Evolutionary conservation across 2,888 invertebrate species (phyloP).

Genomic region (Hypomecis atomaria): DNA sequence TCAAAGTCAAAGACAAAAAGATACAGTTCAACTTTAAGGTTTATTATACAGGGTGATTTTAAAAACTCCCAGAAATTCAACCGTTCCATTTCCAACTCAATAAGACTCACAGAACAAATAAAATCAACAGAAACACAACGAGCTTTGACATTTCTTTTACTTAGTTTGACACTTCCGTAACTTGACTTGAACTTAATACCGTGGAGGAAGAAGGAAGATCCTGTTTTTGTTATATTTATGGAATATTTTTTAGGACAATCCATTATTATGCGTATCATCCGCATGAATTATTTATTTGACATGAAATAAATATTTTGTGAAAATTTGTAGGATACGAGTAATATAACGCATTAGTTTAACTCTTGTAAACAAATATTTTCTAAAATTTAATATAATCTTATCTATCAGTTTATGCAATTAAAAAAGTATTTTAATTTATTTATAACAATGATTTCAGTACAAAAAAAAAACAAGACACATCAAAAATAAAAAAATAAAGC

Average conservation of each 20-base stretch:
- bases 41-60: background rate
- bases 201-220: background rate
- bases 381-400: no score
- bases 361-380: no score
- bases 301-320: no score
- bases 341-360: no score
- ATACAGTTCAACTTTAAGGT: background rate
- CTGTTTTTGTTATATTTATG: background rate
- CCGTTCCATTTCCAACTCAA: conserved; percentile 33
- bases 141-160: conserved; percentile 25
- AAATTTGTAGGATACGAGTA: no score
- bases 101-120: conserved; percentile 28
- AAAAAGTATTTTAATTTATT: background rate
- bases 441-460: background rate
- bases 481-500: conserved; percentile 43
- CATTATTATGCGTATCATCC: no score
- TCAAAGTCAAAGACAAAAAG: background rate
- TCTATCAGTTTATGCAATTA: no score
- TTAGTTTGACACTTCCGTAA: conserved; percentile 23
- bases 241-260: no score
- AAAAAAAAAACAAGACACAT: background rate
- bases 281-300: no score
- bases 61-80: conserved; percentile 12
- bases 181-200: conserved; percentile 2
- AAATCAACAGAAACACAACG: conserved; percentile 25